Conservation (phyloP, 2,113 vertebrate species). For the Onychostoma macrolepis region DNA sequence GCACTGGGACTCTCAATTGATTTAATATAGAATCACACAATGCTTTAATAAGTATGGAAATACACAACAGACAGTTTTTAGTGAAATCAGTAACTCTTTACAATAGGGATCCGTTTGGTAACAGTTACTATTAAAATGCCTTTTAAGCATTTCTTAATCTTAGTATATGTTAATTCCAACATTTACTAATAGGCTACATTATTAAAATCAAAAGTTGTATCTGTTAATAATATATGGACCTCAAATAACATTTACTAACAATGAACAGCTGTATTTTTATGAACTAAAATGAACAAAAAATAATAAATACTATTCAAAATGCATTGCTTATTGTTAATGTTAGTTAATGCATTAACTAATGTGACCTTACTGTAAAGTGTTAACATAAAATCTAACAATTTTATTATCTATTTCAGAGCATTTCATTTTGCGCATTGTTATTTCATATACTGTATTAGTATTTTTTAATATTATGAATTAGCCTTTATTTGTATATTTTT, state of each 20-base stretch:
- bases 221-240: too few species aligned
- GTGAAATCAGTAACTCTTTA: too few species aligned
- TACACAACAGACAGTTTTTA: not conserved
- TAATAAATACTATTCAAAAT: not conserved
- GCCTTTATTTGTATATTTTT: too few species aligned
- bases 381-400: not conserved
- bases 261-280: too few species aligned
- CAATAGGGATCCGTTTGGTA: not conserved
- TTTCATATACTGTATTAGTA: not conserved
- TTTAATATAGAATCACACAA: not conserved
- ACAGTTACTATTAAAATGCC: not conserved
- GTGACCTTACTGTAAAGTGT: too few species aligned
- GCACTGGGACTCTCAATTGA: not conserved
- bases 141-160: too few species aligned
- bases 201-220: too few species aligned
- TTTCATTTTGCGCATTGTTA: not conserved
- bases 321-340: not conserved
- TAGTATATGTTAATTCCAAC: too few species aligned
- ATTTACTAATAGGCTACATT: too few species aligned
- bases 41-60: not conserved
- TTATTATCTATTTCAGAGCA: not conserved
- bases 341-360: not conserved
- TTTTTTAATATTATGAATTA: not conserved
- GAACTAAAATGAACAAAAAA: not conserved
- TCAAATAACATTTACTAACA: too few species aligned